Evolutionary conservation across 2,113 vertebrate species (phyloP).

Genomic region (Pangasianodon gigas): DNA sequence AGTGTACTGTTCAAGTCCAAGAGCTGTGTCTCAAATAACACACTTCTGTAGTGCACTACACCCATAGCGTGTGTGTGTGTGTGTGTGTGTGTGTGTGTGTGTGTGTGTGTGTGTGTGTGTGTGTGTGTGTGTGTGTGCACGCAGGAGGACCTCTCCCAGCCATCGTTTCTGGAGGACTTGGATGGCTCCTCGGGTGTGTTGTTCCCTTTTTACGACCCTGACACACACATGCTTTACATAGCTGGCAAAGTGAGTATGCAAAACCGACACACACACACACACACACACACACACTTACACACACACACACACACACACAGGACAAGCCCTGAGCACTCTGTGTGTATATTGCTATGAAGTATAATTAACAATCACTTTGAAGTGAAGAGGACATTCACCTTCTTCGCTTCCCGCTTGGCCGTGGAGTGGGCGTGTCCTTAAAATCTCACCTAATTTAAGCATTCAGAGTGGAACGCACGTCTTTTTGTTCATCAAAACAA

Average conservation of each 20-base stretch:
- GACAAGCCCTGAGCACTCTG: neutral
- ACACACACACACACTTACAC: neutral
- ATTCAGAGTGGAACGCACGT: neutral
- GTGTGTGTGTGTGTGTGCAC: neutral
- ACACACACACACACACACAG: neutral
- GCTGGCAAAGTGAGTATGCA: constrained; percentile 78
- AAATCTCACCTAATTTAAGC: neutral
- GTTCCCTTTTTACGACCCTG: constrained; percentile 82
- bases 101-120: constrained; percentile 22
- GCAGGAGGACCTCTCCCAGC: constrained; percentile 81
- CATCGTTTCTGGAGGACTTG: constrained; percentile 80
- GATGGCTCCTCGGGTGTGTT: constrained; percentile 81
- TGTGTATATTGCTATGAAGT: neutral
- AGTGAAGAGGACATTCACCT: neutral
- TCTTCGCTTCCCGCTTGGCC: neutral
- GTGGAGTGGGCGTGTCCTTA: neutral
- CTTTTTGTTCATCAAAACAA: neutral
- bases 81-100: constrained; percentile 14
- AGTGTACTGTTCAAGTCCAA: neutral
- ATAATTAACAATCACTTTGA: neutral
- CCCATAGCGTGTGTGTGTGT: too few species aligned
- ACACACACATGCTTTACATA: constrained; percentile 82
- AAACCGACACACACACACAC: neutral
- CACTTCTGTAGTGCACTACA: neutral
- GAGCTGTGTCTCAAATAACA: neutral